These are phyloP conservation scores for Cladorhizidae sp. DNA, from an alignment of 37 sponge, comb jelly and placozoan genomes.

Conservation along the genomic window DNA sequence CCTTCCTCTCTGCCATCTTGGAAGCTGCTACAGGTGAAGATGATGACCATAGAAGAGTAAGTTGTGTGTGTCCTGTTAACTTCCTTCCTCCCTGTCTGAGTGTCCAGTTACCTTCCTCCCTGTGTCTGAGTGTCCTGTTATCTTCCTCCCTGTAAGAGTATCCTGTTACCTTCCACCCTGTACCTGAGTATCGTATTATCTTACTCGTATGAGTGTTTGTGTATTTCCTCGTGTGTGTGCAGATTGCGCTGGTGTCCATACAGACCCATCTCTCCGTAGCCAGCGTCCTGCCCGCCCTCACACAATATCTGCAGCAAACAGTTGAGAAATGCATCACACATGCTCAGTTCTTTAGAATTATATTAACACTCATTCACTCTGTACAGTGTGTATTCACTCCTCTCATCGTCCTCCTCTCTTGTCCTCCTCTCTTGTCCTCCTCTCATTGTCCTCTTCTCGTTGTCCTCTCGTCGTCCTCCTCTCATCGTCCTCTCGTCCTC, in stretches of 20 bases:
- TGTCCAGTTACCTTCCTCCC: too few species aligned
- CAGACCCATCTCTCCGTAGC: conserved; percentile 51
- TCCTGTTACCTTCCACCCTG: not conserved
- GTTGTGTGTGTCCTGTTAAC: conserved; percentile 13
- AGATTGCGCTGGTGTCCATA: conserved; percentile 67
- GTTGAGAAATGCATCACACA: conserved; percentile 15
- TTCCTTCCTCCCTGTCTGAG: too few species aligned
- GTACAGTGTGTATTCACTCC: not conserved
- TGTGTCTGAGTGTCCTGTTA: not conserved
- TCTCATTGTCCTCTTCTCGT: too few species aligned
- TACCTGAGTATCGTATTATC: not conserved
- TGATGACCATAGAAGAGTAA: conserved; percentile 71
- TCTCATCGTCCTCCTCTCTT: not conserved
- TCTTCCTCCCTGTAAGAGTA: too few species aligned
- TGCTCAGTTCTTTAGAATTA: not conserved
- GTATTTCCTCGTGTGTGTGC: not conserved
- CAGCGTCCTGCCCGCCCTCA: conserved; percentile 58
- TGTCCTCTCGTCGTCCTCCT: too few species aligned
- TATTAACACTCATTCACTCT: not conserved
- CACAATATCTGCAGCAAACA: conserved; percentile 54
- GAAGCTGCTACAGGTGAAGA: conserved; percentile 71
- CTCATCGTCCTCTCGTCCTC: too few species aligned
- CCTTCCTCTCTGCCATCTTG: conserved; percentile 59
- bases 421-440: too few species aligned
- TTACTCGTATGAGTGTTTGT: not conserved